Evolutionary conservation across 2,797 vertebrate species (phyloP).

Genomic region (Hippopotamyrus pictus): DNA sequence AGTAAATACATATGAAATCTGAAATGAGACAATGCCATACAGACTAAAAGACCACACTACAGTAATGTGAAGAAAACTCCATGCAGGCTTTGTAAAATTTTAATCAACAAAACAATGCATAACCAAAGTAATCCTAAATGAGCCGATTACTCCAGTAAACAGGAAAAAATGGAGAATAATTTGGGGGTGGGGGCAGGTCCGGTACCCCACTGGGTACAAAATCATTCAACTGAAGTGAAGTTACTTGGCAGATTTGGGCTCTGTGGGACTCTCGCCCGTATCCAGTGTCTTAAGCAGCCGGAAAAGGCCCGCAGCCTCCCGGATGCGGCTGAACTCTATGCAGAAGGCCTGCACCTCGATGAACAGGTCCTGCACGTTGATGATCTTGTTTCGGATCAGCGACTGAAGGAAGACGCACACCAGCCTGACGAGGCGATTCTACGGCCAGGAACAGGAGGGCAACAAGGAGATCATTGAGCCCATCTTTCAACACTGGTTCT

Average conservation of each 20-base stretch:
- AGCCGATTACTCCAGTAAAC: neutral
- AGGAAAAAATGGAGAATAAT: neutral
- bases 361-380: conserved; percentile 98
- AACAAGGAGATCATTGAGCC: neutral
- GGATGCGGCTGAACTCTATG: conserved; percentile 96
- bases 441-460: conserved; percentile 28
- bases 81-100: neutral
- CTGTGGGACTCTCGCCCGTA: conserved; percentile 81
- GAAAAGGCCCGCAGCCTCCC: conserved; percentile 94
- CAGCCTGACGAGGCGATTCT: conserved; percentile 95
- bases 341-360: conserved; percentile 99
- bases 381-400: conserved; percentile 96
- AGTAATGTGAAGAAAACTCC: neutral
- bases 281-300: conserved; percentile 92
- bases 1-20: neutral
- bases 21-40: neutral
- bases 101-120: neutral
- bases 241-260: conserved; percentile 81
- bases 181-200: neutral
- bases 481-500: neutral
- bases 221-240: neutral
- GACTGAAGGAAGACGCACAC: conserved; percentile 98
- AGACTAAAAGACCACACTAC: neutral
- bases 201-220: neutral
- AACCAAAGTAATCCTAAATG: neutral